Percentiles rank a stretch among this genome's conserved stretches.
phyloP scores from a whole-genome alignment of 2,113 vertebrate species.

The Bubo scandiacus region DNA sequence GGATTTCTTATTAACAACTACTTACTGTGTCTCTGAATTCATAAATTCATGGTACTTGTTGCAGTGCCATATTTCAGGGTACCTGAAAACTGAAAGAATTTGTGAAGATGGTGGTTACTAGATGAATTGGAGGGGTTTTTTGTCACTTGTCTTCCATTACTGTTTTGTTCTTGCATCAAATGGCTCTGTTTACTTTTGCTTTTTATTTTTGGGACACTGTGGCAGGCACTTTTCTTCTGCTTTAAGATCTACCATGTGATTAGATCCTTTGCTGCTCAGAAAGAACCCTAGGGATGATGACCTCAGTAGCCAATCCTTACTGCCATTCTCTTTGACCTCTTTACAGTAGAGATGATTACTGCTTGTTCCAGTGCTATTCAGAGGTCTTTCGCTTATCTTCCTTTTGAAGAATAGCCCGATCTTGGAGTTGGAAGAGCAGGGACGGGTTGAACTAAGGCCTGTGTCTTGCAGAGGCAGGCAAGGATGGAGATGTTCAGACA shows the following conservation, averaged over 20 bases:
- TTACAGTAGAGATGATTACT: not conserved
- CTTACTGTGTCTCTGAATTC: not conserved
- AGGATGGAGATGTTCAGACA: not conserved
- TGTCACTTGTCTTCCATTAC: not conserved
- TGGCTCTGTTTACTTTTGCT: not conserved
- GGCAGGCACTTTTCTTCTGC: not conserved
- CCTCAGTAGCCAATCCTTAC: not conserved
- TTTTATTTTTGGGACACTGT: not conserved
- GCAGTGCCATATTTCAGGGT: not conserved
- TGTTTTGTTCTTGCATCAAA: not conserved
- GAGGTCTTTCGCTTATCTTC: not conserved
- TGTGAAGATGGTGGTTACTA: not conserved
- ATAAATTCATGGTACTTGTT: not conserved
- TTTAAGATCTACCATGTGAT: not conserved
- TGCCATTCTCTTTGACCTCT: not conserved
- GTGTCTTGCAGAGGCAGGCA: not conserved
- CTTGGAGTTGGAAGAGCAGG: not conserved
- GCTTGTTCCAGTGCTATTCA: not conserved
- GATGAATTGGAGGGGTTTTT: rapidly evolving
- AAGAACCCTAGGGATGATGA: not conserved
- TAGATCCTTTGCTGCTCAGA: not conserved
- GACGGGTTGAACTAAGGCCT: not conserved
- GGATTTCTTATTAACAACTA: not conserved
- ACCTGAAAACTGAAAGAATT: not conserved
- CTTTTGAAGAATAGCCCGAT: not conserved